Conservation (phyloP, 2,888 invertebrate genomes). For the Deroplatys truncata region DNA sequence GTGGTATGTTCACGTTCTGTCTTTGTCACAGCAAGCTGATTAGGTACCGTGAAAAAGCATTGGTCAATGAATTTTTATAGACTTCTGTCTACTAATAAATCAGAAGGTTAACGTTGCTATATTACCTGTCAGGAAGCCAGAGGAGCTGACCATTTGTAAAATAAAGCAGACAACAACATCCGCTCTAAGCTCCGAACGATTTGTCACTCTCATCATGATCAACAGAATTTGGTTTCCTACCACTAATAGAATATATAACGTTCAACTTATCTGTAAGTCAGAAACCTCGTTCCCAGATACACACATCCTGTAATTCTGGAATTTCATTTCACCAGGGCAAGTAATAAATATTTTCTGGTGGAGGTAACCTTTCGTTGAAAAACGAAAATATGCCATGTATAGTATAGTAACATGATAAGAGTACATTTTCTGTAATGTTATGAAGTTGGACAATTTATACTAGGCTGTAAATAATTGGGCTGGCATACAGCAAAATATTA, state of each 20-base stretch:
- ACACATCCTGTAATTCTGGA: too few relatives aligned
- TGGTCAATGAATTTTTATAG: background rate
- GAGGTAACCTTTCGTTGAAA: too few relatives aligned
- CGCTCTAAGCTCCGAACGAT: background rate
- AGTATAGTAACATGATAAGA: too few relatives aligned
- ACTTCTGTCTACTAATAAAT: background rate
- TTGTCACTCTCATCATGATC: background rate
- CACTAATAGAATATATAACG: background rate
- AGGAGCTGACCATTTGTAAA: background rate
- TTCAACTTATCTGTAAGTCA: too few relatives aligned
- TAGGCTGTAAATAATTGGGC: too few relatives aligned
- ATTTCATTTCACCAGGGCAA: too few relatives aligned
- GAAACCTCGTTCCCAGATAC: too few relatives aligned
- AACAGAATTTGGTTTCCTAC: background rate
- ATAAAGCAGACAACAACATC: background rate
- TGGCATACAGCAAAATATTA: too few relatives aligned
- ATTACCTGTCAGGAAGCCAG: background rate
- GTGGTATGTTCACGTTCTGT: background rate
- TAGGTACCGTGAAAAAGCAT: background rate
- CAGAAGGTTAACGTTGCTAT: background rate
- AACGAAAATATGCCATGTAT: too few relatives aligned
- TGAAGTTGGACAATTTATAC: too few relatives aligned
- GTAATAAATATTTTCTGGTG: too few relatives aligned
- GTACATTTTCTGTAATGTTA: too few relatives aligned
- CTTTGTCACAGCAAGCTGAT: background rate